phyloP scores from a whole-genome alignment of 1,140 invertebrate genomes.

The Chymomyza costata region DNA sequence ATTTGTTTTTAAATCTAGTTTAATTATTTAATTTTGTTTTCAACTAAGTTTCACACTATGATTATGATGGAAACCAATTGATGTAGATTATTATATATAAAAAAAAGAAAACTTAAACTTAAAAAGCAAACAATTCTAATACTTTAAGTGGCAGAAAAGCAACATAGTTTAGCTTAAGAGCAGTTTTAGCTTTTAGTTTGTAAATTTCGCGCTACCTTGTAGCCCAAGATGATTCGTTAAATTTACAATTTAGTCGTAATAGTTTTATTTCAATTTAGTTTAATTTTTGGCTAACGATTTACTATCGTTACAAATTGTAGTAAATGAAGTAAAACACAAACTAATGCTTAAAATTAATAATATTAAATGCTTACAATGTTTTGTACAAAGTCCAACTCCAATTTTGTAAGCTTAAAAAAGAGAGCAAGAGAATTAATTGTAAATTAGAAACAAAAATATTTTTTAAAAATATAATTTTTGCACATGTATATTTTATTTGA shows the following conservation, averaged over 20 bases:
- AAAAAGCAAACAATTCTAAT: constrained; percentile 37
- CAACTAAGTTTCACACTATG: constrained; percentile 15
- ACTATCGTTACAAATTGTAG: constrained; percentile 47
- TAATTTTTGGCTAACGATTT: constrained; percentile 55
- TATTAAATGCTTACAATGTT: constrained; percentile 48
- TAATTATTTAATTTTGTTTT: constrained; percentile 53
- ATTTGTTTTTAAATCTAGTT: constrained; percentile 57
- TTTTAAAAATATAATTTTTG: constrained; percentile 56
- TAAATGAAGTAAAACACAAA: constrained; percentile 62
- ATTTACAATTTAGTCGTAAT: constrained; percentile 65
- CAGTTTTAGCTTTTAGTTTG: constrained; percentile 58
- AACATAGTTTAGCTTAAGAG: constrained; percentile 35
- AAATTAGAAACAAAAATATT: constrained; percentile 31
- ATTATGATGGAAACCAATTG: too few species aligned
- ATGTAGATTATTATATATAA: too few species aligned
- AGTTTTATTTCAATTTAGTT: constrained; percentile 41
- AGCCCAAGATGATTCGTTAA: constrained; percentile 54
- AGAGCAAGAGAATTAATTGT: constrained; percentile 36
- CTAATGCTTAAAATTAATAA: constrained; percentile 53
- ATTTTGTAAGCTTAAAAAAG: constrained; percentile 61
- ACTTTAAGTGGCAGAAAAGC: constrained; percentile 33
- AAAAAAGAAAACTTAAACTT: constrained; percentile 11
- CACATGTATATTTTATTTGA: constrained; percentile 37
- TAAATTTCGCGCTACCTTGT: constrained; percentile 10
- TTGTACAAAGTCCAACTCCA: constrained; percentile 69